Evolutionary conservation across 2,797 vertebrate species (phyloP), one percentile per base, ranked within the genome.

Genomic region (Brotogeris chrysoptera): DNA sequence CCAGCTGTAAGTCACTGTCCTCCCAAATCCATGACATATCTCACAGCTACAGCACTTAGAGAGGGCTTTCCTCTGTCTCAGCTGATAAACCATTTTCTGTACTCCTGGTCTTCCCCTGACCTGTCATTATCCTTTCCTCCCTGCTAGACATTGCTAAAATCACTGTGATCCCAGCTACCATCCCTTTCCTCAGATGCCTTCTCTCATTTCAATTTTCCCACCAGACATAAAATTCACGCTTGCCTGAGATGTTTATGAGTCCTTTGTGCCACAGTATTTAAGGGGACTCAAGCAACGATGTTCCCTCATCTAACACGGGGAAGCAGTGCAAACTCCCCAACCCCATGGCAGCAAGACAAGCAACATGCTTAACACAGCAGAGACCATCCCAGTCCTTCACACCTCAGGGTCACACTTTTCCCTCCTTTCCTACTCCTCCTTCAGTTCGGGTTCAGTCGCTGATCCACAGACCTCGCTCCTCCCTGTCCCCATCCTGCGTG

Each of bases 271-370:
- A 24, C n/a, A 10, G 41, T 34, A 38, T 46, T 73, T 44, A 53
- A 64, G 59, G 30, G 27, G 38, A 53, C 90, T 25, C 69, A 24
- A 7, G 34, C 41, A 38, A 20, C 13, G 27, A n/a, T 70, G 57
- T 57, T 83, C 28, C 24, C 49, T 86, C 59, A 49, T 27, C 53
- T 59, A 53, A 66, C 73, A 32, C 4, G 24, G 41, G 60, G 5
- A 82, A 61, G 18, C 46, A 61, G 32, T 8, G 38, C 52, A 49
- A 76, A 36, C 30, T 64, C 41, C 49, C 24, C 50, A 5, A 13
- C 21, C 64, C n/a, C 16, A 4, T 0, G 0, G 13, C 30, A 27
- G 49, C 1, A 4, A 9, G n/a, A 38, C 3, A 6, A 82, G 34
- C 36, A 57, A 8, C 0, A 1, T 7, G 30, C 24, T 64, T 27